These are phyloP conservation scores for Tonatia bakeri DNA, from an alignment of 2,113 vertebrate species.

Conservation along the genomic window DNA sequence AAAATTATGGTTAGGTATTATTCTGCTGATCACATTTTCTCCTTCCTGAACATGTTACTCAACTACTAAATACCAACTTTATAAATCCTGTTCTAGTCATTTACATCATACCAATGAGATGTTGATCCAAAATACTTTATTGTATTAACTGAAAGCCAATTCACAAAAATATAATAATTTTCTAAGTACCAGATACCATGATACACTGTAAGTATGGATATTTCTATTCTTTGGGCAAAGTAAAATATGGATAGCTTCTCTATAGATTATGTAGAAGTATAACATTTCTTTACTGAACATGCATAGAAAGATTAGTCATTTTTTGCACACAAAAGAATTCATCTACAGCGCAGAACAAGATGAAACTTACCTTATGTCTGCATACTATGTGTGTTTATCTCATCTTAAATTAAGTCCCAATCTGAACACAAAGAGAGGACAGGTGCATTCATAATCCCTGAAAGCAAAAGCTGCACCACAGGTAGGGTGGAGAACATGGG, in stretches of 20 bases:
- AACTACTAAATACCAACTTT: neutral
- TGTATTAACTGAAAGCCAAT: neutral
- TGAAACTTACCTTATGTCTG: neutral
- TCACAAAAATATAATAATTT: neutral
- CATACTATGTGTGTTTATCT: neutral
- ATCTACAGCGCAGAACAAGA: neutral
- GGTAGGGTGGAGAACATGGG: neutral
- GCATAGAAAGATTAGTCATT: neutral
- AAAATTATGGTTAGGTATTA: neutral
- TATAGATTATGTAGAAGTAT: neutral
- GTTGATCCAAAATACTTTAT: neutral
- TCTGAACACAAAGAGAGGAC: neutral
- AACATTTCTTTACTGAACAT: neutral
- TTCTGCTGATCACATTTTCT: neutral
- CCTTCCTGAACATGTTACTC: neutral
- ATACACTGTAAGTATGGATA: neutral
- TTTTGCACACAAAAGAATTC: neutral
- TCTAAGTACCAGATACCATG: neutral
- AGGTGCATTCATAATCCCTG: neutral
- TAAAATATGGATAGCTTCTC: neutral
- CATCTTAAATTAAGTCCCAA: neutral
- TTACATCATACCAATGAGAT: neutral
- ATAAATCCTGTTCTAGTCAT: neutral
- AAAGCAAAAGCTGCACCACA: conserved; percentile 8
- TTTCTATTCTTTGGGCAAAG: neutral